Conservation (phyloP, 2,113 vertebrate species). For the Pogonocichla stellata region DNA sequence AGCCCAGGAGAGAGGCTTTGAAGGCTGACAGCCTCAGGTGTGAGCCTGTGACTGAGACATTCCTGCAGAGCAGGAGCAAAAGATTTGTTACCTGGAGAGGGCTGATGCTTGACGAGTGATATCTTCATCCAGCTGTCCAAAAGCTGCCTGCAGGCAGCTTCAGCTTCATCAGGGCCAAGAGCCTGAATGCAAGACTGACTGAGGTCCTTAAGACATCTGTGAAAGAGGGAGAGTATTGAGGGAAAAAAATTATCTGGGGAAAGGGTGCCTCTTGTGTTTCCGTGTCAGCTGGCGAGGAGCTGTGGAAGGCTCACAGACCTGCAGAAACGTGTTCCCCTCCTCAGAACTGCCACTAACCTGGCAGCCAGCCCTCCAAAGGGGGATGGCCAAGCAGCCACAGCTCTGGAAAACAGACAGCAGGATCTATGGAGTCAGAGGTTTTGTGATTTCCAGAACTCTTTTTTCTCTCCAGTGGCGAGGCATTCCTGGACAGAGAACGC, state of each 20-base stretch:
- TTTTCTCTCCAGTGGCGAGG: background rate
- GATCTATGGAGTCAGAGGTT: background rate
- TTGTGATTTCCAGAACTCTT: background rate
- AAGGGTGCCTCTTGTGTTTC: background rate
- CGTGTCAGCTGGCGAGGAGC: background rate
- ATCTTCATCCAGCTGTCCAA: slow-evolving; percentile 72
- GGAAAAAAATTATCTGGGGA: background rate
- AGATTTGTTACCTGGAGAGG: slow-evolving; percentile 65
- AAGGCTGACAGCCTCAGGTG: slow-evolving; percentile 73
- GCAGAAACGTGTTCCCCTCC: slow-evolving; percentile 7
- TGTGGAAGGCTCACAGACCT: background rate
- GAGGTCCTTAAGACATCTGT: slow-evolving; percentile 5
- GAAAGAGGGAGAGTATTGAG: background rate
- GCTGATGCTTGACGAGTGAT: slow-evolving; percentile 66
- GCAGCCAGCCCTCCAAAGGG: background rate
- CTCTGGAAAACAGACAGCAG: background rate
- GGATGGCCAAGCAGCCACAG: slow-evolving; percentile 9
- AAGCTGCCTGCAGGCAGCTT: slow-evolving; percentile 48
- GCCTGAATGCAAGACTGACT: background rate
- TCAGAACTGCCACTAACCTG: background rate
- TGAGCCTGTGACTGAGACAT: slow-evolving; percentile 63
- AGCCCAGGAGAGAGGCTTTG: background rate
- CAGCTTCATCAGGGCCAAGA: slow-evolving; percentile 22
- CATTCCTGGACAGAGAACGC: background rate
- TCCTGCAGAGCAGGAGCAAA: slow-evolving; percentile 51